A percentile compares a stretch with the other conserved stretches of the same genome.
Evolutionary conservation across 2,888 invertebrate genomes (phyloP).

Genomic region (Suillia variegata): DNA sequence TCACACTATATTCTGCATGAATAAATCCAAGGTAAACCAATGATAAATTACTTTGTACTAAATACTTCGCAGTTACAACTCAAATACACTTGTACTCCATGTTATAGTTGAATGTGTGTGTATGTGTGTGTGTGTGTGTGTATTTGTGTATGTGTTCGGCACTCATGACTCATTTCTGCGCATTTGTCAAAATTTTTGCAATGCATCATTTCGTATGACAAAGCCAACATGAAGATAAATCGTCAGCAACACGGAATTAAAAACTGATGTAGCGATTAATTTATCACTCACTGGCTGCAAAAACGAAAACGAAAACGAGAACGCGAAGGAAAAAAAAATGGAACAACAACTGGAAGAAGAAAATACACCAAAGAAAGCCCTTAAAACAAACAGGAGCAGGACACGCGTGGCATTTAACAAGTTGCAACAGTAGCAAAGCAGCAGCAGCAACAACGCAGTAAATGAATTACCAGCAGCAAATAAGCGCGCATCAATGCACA

Average conservation of each 20-base stretch:
- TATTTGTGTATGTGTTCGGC: too few relatives aligned
- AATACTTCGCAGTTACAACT: constrained; percentile 11
- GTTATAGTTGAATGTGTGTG: too few relatives aligned
- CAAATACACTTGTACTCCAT: constrained; percentile 1
- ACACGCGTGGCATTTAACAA: constrained; percentile 42
- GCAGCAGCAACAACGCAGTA: constrained; percentile 34
- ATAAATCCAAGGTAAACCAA: constrained; percentile 1
- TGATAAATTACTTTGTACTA: background rate
- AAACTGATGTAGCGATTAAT: constrained; percentile 60
- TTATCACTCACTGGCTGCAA: constrained; percentile 47
- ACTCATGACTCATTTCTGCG: constrained; percentile 55
- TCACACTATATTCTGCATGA: too few relatives aligned
- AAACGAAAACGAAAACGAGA: constrained; percentile 25
- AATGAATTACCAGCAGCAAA: constrained; percentile 56
- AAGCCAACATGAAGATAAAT: constrained; percentile 51
- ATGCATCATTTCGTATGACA: constrained; percentile 50
- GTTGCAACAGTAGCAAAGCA: constrained; percentile 32
- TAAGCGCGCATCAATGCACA: constrained; percentile 49
- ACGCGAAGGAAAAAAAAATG: constrained; percentile 10
- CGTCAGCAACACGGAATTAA: constrained; percentile 56
- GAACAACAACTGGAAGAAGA: constrained; percentile 11
- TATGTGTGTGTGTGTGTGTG: too few relatives aligned
- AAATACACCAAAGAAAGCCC: background rate
- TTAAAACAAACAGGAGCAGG: constrained; percentile 12
- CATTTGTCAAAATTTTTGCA: constrained; percentile 54